Evolutionary conservation across 2,797 vertebrate genomes (phyloP).

Genomic region (Nannoperca australis): DNA sequence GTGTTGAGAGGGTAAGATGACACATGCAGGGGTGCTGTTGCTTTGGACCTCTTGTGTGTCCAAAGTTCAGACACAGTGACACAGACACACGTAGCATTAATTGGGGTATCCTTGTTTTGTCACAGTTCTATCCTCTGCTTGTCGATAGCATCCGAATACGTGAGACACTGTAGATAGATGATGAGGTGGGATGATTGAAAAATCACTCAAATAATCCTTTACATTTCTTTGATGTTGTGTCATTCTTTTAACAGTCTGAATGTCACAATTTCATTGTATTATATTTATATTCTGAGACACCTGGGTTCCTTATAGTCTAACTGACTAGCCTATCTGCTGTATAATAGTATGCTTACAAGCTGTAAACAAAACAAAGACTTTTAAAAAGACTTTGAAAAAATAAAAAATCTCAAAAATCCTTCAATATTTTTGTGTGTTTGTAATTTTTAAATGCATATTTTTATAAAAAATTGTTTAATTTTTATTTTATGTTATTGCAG

Average conservation of each 20-base stretch:
- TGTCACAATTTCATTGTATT: conserved; percentile 57
- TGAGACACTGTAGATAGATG: conserved; percentile 63
- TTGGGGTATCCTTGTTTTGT: conserved; percentile 49
- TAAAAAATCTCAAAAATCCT: conserved; percentile 36
- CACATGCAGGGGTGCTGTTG: conserved; percentile 41
- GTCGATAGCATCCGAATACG: conserved; percentile 56
- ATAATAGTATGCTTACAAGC: conserved; percentile 52
- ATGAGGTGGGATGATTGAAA: conserved; percentile 56
- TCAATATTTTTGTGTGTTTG: conserved; percentile 7
- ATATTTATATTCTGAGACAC: conserved; percentile 78
- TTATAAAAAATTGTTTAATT: neutral
- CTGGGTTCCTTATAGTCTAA: conserved; percentile 61
- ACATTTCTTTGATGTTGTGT: conserved; percentile 75
- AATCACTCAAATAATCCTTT: conserved; percentile 69
- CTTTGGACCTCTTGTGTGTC: conserved; percentile 34
- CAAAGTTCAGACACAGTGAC: conserved; percentile 31
- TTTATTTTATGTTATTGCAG: no score
- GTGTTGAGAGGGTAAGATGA: conserved; percentile 39
- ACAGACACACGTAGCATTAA: conserved; percentile 67
- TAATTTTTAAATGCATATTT: conserved; percentile 11
- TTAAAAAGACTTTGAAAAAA: conserved; percentile 49
- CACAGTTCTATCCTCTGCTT: conserved; percentile 69
- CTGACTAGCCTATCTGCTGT: conserved; percentile 63
- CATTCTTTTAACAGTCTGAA: conserved; percentile 47
- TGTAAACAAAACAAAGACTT: conserved; percentile 53